Conservation (phyloP, 1,140 invertebrate genomes). For the Theocolax elegans region DNA sequence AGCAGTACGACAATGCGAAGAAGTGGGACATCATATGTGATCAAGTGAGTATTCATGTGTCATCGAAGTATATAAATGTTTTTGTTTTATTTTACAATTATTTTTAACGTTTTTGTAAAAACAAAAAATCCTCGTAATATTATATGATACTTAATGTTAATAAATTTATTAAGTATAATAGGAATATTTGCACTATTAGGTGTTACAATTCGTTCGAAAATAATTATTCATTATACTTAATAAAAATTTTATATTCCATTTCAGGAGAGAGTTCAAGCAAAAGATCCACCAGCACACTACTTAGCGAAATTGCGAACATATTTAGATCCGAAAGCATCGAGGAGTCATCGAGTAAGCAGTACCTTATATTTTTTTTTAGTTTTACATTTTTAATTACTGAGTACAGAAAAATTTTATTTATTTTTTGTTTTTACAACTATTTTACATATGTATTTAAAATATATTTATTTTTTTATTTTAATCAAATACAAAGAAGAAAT, state of each 20-base stretch:
- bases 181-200: too few relatives aligned
- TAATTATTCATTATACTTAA: too few relatives aligned
- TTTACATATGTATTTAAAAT: too few relatives aligned
- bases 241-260: constrained; percentile 65
- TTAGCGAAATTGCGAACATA: constrained; percentile 93
- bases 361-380: background rate
- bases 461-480: constrained; percentile 9
- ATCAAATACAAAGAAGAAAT: background rate
- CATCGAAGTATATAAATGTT: too few relatives aligned
- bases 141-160: too few relatives aligned
- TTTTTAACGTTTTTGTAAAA: too few relatives aligned
- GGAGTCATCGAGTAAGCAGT: constrained; percentile 89
- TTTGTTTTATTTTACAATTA: too few relatives aligned
- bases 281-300: constrained; percentile 95
- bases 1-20: constrained; percentile 96
- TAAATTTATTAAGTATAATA: too few relatives aligned
- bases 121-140: too few relatives aligned
- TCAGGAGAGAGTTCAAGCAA: constrained; percentile 95
- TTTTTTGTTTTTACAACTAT: background rate
- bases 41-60: constrained; percentile 77
- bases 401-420: background rate
- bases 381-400: background rate
- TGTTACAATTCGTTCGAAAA: too few relatives aligned
- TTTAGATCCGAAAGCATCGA: constrained; percentile 93
- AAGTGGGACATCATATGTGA: constrained; percentile 99